Conservation (phyloP, 2,113 vertebrate species). For the Oenanthe oenanthe region DNA sequence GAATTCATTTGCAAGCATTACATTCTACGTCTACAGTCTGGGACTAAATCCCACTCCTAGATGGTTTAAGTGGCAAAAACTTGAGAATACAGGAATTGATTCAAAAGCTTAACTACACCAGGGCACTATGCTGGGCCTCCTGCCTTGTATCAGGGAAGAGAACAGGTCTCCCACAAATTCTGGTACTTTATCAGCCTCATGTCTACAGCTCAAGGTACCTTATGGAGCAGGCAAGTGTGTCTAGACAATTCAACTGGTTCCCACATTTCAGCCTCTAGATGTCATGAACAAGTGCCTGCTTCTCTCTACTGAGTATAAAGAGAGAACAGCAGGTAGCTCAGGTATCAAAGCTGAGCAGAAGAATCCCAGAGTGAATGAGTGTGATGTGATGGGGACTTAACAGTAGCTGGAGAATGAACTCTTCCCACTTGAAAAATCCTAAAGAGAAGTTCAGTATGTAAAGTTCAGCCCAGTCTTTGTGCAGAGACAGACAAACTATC, state of each 20-base stretch:
- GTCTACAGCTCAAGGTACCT: not conserved
- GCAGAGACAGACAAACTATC: not conserved
- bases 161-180: not conserved
- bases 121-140: fast-evolving
- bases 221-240: not conserved
- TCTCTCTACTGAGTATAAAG: not conserved
- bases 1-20: not conserved
- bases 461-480: not conserved
- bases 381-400: not conserved
- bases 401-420: not conserved
- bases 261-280: not conserved
- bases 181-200: not conserved
- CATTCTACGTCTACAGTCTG: not conserved
- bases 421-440: not conserved
- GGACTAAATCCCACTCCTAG: not conserved
- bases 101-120: not conserved
- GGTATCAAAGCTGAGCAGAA: not conserved
- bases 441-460: not conserved
- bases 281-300: not conserved
- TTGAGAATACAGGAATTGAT: not conserved
- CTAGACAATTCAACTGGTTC: not conserved
- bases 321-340: not conserved
- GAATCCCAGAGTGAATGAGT: not conserved
- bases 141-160: not conserved
- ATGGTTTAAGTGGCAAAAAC: not conserved